Base-by-base conservation (phyloP, 2,113 vertebrate genomes). In the human region DNA sequence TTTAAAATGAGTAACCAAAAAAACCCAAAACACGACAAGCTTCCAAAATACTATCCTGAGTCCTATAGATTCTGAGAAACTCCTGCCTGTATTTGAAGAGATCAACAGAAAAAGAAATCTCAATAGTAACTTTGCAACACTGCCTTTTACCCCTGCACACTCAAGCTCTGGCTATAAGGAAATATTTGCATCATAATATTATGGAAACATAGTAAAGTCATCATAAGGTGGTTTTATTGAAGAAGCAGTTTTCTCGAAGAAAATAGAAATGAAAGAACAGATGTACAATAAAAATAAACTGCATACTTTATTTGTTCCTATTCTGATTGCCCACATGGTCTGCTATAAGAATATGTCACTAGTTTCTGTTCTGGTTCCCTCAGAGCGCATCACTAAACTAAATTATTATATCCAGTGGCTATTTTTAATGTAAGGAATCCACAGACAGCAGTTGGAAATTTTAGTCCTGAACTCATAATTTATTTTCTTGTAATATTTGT, bases 221-320 rank as follows among this genome's bases (percentile, higher is more conserved):
- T 96, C 97, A 94, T 89, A 97, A 94, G 95, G 72, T 88, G 3
- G 66, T 97, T 97, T 96, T 97, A 97, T 96, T 97, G 82, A 94
- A 98, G 61, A 86, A 96, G 38, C 6, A 35, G 40, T 97, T 93
- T 93, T 96, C 96, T 88, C 75, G 85, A 98, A 92, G 80, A 92
- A 97, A 61, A 86, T 2, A 92, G 82, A 96, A 64, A 96, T 93
- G 66, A 96, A 97, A 94, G 94, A 98, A 95, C 96, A 98, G 97
- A 97, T 97, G 97, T 89, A 93, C 76, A 97, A 97, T 96, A 97
- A 97, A 98, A 98, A 79, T 72, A 92, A 97, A 95, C 45, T 68
- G 78, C 72, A 92, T 5, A 48, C 25, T 93, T 90, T 80, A 81
- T 94, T 97, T 89, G 32, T 59, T 94, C 70, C 40, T 88, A 68